Percentiles rank a stretch among this genome's conserved stretches.
Evolutionary conservation across 2,113 vertebrate species (phyloP).

Genomic region (Irena cyanogastra): DNA sequence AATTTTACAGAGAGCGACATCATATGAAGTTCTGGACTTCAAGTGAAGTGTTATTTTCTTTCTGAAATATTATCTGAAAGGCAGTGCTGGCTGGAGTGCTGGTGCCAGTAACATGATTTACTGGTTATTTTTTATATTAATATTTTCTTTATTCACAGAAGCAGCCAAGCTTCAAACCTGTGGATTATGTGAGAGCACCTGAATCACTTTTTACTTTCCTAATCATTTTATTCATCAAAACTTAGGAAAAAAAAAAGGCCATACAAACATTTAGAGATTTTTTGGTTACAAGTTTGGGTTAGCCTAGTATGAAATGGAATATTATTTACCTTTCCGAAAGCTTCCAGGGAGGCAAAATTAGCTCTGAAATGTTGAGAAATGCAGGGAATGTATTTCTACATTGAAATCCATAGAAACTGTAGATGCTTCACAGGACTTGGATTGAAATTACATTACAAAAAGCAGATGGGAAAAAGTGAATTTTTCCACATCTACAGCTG

Average conservation of each 20-base stretch:
- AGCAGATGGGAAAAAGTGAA: conserved; percentile 1
- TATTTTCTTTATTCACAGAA: not conserved
- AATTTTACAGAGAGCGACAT: not conserved
- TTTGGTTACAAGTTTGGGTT: not conserved
- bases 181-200: not conserved
- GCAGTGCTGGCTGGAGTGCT: not conserved
- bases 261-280: not conserved
- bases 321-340: not conserved
- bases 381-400: not conserved
- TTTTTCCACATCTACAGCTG: not conserved
- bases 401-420: not conserved
- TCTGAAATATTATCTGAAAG: not conserved
- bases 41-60: not conserved
- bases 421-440: not conserved
- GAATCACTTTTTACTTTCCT: not conserved
- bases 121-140: not conserved
- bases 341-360: not conserved
- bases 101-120: not conserved
- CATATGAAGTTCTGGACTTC: not conserved
- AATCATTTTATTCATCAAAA: not conserved
- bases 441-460: not conserved
- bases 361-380: not conserved
- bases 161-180: not conserved
- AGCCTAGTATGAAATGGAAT: not conserved
- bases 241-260: not conserved